Percentiles rank a stretch among this genome's conserved stretches.
phyloP scores from a whole-genome alignment of 2,113 vertebrate species.

The Verasper variegatus region DNA sequence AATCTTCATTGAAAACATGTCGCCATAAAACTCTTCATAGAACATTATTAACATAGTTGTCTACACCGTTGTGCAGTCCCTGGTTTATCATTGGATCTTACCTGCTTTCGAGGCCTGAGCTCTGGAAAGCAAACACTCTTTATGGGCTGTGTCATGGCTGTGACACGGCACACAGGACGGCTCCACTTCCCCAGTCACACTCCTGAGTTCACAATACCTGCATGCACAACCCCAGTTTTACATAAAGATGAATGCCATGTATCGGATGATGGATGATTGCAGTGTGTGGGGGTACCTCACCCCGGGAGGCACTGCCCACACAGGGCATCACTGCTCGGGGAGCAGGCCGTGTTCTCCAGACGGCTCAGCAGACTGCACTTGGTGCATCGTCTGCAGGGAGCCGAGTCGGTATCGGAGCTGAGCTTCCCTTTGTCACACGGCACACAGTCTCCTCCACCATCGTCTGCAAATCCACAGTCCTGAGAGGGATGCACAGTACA shows the following conservation, averaged over 20 bases:
- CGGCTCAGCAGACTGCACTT: conserved; percentile 44
- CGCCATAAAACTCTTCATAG: conserved; percentile 5
- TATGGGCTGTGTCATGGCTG: conserved; percentile 27
- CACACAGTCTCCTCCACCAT: no score
- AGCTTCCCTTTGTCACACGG: conserved; percentile 63
- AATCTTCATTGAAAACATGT: neutral
- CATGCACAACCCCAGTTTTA: neutral
- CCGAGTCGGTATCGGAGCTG: conserved; percentile 52
- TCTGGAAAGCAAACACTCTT: conserved; percentile 57
- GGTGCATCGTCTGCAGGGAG: conserved; percentile 71
- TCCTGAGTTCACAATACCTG: conserved; percentile 74
- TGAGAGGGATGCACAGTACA: no score
- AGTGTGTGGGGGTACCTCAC: conserved; percentile 12
- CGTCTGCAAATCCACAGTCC: no score
- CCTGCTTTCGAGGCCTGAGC: conserved; percentile 29
- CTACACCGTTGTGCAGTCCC: neutral
- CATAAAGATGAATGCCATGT: neutral
- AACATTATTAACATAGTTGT: conserved; percentile 4
- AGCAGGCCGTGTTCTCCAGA: conserved; percentile 43
- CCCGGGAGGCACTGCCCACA: conserved; percentile 62
- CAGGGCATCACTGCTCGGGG: conserved; percentile 35
- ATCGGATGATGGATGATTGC: neutral
- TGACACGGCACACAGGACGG: no score
- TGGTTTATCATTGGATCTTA: conserved; percentile 12
- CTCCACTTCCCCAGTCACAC: conserved; percentile 22